These are phyloP conservation scores for Calephelis nemesis DNA, from an alignment of 1,140 invertebrate genomes.

Conservation along the genomic window DNA sequence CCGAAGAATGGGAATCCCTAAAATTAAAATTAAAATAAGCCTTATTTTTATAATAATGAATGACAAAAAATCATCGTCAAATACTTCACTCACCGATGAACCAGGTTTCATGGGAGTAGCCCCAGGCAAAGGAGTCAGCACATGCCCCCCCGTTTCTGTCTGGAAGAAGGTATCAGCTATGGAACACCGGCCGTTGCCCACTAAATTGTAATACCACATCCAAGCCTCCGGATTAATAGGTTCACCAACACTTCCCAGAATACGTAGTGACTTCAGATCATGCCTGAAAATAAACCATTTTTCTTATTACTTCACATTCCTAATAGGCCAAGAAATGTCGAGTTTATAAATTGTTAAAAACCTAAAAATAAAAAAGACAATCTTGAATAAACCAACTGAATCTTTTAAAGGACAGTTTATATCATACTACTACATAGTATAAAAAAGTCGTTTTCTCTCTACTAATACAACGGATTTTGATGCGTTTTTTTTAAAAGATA, in stretches of 20 bases:
- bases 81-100: slow-evolving; percentile 87
- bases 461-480: too few relatives aligned
- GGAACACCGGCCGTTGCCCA: slow-evolving; percentile 90
- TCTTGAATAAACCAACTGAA: too few relatives aligned
- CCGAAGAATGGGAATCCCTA: slow-evolving; percentile 98
- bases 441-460: too few relatives aligned
- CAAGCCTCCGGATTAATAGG: slow-evolving; percentile 99
- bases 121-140: slow-evolving; percentile 96
- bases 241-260: slow-evolving; percentile 97
- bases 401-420: too few relatives aligned
- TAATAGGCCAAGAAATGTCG: too few relatives aligned
- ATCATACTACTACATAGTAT: too few relatives aligned
- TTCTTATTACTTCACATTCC: too few relatives aligned
- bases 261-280: slow-evolving; percentile 83
- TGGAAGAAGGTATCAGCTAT: slow-evolving; percentile 99
- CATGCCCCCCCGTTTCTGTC: slow-evolving; percentile 97
- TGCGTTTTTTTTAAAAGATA: too few relatives aligned
- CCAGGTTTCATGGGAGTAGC: slow-evolving; percentile 98
- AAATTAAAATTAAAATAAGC: slow-evolving; percentile 35
- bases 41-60: background rate
- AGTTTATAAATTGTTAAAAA: too few relatives aligned
- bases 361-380: too few relatives aligned
- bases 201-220: slow-evolving; percentile 96
- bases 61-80: background rate
- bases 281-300: slow-evolving; percentile 66